Base-by-base conservation (phyloP, 1,140 invertebrate genomes). In the Cotesia chilonis region DNA sequence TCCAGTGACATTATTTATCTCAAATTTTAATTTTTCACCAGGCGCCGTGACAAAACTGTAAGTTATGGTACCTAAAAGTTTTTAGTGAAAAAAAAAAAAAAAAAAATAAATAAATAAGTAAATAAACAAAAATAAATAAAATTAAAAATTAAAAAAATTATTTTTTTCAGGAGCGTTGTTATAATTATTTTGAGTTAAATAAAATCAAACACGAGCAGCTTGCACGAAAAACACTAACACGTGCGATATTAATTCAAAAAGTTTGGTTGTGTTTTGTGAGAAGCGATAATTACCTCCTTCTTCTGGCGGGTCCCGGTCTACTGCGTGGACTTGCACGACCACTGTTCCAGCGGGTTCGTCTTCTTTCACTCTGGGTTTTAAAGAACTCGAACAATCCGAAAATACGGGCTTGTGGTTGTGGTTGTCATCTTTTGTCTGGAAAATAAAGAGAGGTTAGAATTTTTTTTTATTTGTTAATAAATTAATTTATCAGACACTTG, bases 401-500 rank as follows among this genome's bases (percentile, higher is more conserved):
- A 95, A 94, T 38, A 91, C 88, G 0, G 93, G 94, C 80, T 94
- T 94, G 83, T 93, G 90, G 81, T 93, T 93, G 82, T 92, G 89
- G 37, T 85, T 77, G 10, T 82, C 78, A 37, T 77, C 76, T 10
- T 75, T 75, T 47, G 41, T 47, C 41, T 47, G 5, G 28, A 28
- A 28, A 28, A 28, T 28, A 28, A 28, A 28, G 28, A 2, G 28
- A 28, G 2, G 28, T 28, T 28, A 28, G 28, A 28, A 28, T 28
- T 28, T 28, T 28, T 3, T 28, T 2, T 28, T 28, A 28, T 28
- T 28, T 28, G 28, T 28, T 1, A 28, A 28, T 1, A 28, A 28
- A 28, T 28, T 1, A 28, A 28, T 28, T 28, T 1, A 2, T 28
- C 2, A 28, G 28, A 28, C 28, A 28, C 1, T 28, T 28, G 28